These are phyloP conservation scores for Chelonus formosanus DNA, from an alignment of 2,888 invertebrate species.

Conservation along the genomic window DNA sequence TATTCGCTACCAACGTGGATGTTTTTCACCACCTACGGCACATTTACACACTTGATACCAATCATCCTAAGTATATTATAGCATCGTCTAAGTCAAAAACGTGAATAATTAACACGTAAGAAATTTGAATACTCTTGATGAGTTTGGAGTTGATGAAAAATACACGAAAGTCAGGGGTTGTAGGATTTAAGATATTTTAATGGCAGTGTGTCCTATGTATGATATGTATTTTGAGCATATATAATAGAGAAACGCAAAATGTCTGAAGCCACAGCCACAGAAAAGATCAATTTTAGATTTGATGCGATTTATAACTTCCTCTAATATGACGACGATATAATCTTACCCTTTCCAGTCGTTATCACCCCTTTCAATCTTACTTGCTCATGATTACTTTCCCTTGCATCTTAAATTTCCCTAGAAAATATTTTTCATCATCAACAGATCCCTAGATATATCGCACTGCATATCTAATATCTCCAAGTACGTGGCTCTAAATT, in stretches of 20 bases:
- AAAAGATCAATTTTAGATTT: slow-evolving; percentile 66
- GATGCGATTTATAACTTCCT: slow-evolving; percentile 65
- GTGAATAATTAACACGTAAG: no score
- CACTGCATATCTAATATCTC: no score
- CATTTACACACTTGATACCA: slow-evolving; percentile 2
- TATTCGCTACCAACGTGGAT: slow-evolving; percentile 21
- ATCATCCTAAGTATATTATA: no score
- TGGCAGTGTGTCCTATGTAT: slow-evolving; percentile 24
- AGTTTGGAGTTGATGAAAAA: no score
- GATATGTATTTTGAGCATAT: neutral
- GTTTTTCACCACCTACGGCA: slow-evolving; percentile 13
- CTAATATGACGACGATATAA: slow-evolving; percentile 58
- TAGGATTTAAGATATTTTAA: slow-evolving; percentile 11
- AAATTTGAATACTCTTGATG: no score
- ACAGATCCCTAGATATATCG: neutral
- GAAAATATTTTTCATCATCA: slow-evolving; percentile 3
- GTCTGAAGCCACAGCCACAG: slow-evolving; percentile 44
- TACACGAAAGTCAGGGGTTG: no score
- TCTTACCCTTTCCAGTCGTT: slow-evolving; percentile 6
- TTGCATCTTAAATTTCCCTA: slow-evolving; percentile 5
- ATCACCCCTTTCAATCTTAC: slow-evolving; percentile 16
- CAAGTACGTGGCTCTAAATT: no score
- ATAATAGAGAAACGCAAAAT: slow-evolving; percentile 33
- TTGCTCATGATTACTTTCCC: slow-evolving; percentile 6
- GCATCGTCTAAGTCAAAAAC: no score